Percentiles rank a stretch among this genome's conserved stretches.
Conservation (phyloP, 2,797 vertebrate species). For the Pseudomugil tenellus region DNA sequence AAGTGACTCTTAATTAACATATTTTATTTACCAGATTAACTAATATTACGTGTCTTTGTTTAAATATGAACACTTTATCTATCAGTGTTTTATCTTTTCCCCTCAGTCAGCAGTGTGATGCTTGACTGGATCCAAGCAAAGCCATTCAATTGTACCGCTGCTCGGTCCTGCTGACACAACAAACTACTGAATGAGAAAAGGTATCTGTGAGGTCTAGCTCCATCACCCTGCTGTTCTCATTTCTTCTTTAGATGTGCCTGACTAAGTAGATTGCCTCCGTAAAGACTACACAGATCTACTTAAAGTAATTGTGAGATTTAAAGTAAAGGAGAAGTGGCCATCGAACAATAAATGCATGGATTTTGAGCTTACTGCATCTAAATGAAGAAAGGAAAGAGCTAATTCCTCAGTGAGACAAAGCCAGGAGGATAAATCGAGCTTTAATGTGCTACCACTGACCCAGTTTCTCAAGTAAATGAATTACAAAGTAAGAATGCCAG, state of each 20-base stretch:
- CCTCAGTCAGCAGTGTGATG: constrained; percentile 68
- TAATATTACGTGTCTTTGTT: constrained; percentile 28
- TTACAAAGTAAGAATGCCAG: constrained; percentile 67
- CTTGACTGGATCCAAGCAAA: constrained; percentile 65
- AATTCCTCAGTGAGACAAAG: constrained; percentile 53
- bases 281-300: neutral
- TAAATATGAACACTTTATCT: constrained; percentile 61
- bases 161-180: constrained; percentile 64
- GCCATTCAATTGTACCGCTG: constrained; percentile 47
- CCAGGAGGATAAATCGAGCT: constrained; percentile 46
- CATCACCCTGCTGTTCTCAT: constrained; percentile 2
- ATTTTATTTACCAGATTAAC: neutral
- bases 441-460: constrained; percentile 71
- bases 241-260: constrained; percentile 18
- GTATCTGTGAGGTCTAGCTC: constrained; percentile 38
- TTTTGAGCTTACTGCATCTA: neutral
- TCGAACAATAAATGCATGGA: neutral
- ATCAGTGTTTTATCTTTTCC: constrained; percentile 57
- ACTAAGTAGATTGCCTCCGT: constrained; percentile 3
- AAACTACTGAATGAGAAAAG: constrained; percentile 58
- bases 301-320: neutral
- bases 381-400: constrained; percentile 27
- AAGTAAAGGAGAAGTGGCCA: neutral
- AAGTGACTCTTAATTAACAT: neutral
- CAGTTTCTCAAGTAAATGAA: constrained; percentile 73